Base-by-base conservation (phyloP, 64 coral and sea anemone species). In the Stichodactyla helianthus region DNA sequence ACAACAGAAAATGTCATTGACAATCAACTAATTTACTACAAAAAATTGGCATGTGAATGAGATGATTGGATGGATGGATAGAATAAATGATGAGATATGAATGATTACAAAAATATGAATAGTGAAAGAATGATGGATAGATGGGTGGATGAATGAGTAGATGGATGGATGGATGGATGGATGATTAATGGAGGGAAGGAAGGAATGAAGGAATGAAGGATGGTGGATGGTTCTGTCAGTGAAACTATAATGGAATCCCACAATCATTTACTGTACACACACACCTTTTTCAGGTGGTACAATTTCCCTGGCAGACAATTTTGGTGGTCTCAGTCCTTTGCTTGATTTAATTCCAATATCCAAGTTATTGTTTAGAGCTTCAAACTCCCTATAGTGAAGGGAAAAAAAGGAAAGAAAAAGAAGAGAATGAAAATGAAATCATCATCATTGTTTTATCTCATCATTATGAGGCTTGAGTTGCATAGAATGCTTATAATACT, bases 311-410 rank as follows among this genome's bases (percentile, higher is more conserved):
- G 77, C 35, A 4, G 92, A 94, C 12, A 98, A 81, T 52, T 92
- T 94, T 10, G 87, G 95, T 52, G 96, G 93, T 84, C 80, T 94
- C 12, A 98, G 79, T 15, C 96, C 96, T 74, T 79, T 87, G 10
- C 59, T 85, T 19, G 93, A 87, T 82, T 86, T 93, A 10, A 98
- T 95, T 57, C 96, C 96, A 55, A 98, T 52, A 68, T 98, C 95
- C 17, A 63, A 59, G 77, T 87, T 54, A 77, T 98, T 89, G 31
- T 98, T 94, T 20, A 86, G 85, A 51, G 84, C 71, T 16, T 83
- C 85, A 55, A 94, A 92, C 13, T 98, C 95, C 71, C 93, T 98
- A 51, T 16, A 84, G 59, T 50, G 2, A 81, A 81, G 65, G 84
- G 87, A 70, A 52, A 26, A 55, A 86, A 9, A 7, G 83, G 35